Evolutionary conservation across 2,888 invertebrate genomes (phyloP), one percentile per base, ranked within the genome.

Genomic region (Plemyria rubiginata): DNA sequence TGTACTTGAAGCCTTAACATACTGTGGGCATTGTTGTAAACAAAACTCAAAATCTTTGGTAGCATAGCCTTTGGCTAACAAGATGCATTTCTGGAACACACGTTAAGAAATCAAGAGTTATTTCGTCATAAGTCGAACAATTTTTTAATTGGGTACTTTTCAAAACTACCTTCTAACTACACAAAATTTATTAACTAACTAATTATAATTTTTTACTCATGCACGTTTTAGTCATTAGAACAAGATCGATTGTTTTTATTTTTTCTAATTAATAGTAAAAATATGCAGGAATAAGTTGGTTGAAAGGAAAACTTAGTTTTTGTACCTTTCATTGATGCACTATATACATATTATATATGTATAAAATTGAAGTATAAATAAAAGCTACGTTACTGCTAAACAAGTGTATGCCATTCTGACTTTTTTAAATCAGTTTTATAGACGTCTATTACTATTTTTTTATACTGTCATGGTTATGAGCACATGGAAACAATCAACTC

Each of bases 31-130:
- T 49, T 60, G 49, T 59, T 55, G 62, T 59, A 41, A 63, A 48
- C 51, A 59, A 59, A 55, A 63, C 54, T 49, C 32, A 38, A 38
- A 38, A 40, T 63, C 59, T 63, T 63, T 63, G 63, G 59, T 54
- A 45, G 49, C 49, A 45, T 50, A 40, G 41, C 58, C 54, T 57
- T 53, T 16, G 51, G 54, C 54, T 51, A 13, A 16, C 40, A 46
- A 41, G 43, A 48, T 13, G 46, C 32, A 54, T 60, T 36, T 36
- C 45, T 50, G 16, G 40, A 28, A 40, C 22, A 40, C 13, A 51
- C n/a, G 48, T 9, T 36, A 22, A 48, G 16, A n/a, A 54, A 54
- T 54, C 8, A 38, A 38, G 9, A 38, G 36, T 11, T 13, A 43
- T 32, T 46, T 16, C 12, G 2, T n/a, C n/a, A n/a, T 46, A 46